Base-by-base conservation (phyloP, 2,888 invertebrate genomes). In the Archips crataeganus region DNA sequence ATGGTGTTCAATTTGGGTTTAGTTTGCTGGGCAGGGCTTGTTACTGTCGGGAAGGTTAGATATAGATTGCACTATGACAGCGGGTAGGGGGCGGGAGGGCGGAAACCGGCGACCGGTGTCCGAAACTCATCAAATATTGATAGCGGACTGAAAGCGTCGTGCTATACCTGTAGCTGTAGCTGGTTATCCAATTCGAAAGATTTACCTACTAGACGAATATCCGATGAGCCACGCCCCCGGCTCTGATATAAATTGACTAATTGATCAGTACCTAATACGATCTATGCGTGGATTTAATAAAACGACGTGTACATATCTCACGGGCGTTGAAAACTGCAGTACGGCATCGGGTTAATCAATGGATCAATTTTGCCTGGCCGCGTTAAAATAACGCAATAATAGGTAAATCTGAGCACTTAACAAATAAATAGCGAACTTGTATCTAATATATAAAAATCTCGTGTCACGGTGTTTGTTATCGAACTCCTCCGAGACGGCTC, bases 71-170 rank as follows among this genome's bases (percentile, higher is more conserved):
- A 72, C 71, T 68, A 75, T 70, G 73, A 70, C 70, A 42, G 61
- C 15, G 59, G 68, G 49, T 45, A 32, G 70, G 66, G 70, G 59
- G 66, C 32, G 32, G 66, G 13, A 60, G 51, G 66, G 54, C 57
- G 62, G 67, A 77, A 82, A 82, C 76, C 75, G 75, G 67, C 77
- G 80, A 59, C 77, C 81, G 78, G 70, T 84, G 92, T 90, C 91
- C 91, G 90, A 89, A 85, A 81, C 89, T 89, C 91, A 93, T 94
- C 90, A 90, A 93, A 92, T 91, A 93, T 93, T 93, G 89, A 93
- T 84, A 84, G 75, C 74, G 79, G 83, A 83, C 86, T 90, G 87
- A 91, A 89, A 91, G 89, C 90, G 82, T 87, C 82, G 75, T 76
- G 76, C 75, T 74, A 73, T 78, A 79, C 77, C 74, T 81, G 74